Evolutionary conservation across 2,113 vertebrate genomes (phyloP).

Genomic region (Chunga burmeisteri): DNA sequence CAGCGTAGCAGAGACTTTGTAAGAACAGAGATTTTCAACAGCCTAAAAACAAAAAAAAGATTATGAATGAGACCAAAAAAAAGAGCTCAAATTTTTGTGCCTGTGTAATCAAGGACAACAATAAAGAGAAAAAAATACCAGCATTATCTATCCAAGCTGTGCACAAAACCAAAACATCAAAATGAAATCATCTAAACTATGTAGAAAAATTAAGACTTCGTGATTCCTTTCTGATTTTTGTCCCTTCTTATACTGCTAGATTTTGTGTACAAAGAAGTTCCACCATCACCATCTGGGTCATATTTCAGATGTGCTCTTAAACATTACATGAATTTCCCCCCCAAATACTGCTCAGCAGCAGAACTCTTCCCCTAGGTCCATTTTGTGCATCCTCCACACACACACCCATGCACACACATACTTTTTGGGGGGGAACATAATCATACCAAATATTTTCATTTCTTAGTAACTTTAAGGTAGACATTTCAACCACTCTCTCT

Average conservation of each 20-base stretch:
- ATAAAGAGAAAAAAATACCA: background rate
- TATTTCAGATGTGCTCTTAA: background rate
- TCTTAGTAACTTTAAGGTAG: background rate
- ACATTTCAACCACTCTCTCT: background rate
- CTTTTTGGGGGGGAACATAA: background rate
- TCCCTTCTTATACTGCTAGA: background rate
- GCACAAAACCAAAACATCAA: background rate
- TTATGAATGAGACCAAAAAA: background rate
- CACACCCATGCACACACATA: fast-evolving
- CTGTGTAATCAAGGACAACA: background rate
- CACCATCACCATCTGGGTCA: background rate
- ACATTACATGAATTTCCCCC: background rate
- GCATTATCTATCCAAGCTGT: background rate
- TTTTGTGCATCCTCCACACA: background rate
- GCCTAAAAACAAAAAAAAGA: slow-evolving; percentile 65
- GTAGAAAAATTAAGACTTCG: background rate
- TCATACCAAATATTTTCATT: background rate
- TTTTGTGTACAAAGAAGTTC: background rate
- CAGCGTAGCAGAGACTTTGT: slow-evolving; percentile 79
- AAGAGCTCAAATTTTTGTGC: background rate
- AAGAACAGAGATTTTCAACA: slow-evolving; percentile 84
- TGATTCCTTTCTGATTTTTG: background rate
- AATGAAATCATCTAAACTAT: background rate
- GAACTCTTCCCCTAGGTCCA: background rate
- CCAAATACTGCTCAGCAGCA: background rate